Evolutionary conservation across 2,113 vertebrate genomes (phyloP).

Genomic region (Castor canadensis): DNA sequence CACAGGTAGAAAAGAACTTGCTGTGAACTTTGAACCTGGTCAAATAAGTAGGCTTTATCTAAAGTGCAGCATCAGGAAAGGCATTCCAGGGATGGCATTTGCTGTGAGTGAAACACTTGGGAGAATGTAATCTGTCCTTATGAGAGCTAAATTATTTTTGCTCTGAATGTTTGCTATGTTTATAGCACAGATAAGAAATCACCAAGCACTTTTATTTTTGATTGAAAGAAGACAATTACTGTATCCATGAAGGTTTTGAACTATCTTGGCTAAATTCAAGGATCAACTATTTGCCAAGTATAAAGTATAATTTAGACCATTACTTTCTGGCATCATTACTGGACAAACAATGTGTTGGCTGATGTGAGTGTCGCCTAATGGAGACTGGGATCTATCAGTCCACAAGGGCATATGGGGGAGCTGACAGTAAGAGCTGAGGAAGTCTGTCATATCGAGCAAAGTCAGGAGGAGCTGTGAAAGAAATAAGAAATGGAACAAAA

Average conservation of each 20-base stretch:
- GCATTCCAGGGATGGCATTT: not conserved
- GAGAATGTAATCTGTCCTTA: not conserved
- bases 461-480: not conserved
- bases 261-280: not conserved
- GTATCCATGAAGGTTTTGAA: slow-evolving; percentile 25
- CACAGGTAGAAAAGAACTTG: not conserved
- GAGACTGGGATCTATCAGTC: not conserved
- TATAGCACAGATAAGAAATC: not conserved
- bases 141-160: not conserved
- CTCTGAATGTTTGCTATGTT: not conserved
- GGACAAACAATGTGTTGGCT: not conserved
- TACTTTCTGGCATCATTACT: not conserved
- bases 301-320: not conserved
- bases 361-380: not conserved
- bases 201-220: not conserved
- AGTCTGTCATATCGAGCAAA: not conserved
- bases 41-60: not conserved
- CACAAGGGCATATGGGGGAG: not conserved
- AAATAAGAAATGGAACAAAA: not conserved
- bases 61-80: not conserved
- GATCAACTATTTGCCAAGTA: not conserved
- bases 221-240: not conserved
- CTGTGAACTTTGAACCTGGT: not conserved
- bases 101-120: not conserved
- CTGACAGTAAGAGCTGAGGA: not conserved